Conservation (phyloP, 2,888 invertebrate species). For the Drosophila yooni region DNA sequence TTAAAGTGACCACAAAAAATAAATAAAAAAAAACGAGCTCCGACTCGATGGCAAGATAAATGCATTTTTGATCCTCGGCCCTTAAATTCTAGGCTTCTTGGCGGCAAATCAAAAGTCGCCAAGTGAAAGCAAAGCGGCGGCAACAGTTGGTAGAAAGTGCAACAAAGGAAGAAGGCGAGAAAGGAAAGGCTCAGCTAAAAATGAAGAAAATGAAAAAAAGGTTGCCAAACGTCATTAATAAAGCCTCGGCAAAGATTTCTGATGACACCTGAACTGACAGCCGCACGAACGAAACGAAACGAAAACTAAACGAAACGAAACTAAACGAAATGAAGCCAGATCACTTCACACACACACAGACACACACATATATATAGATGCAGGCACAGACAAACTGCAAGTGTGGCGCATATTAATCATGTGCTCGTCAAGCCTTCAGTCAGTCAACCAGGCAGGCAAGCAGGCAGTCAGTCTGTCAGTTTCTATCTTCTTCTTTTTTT, state of each 20-base stretch:
- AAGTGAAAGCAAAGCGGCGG: conserved; percentile 64
- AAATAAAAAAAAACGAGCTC: background rate
- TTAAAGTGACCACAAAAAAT: conserved; percentile 65
- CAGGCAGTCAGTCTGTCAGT: conserved; percentile 18
- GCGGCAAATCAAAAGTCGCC: conserved; percentile 67
- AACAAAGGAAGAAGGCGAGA: conserved; percentile 31
- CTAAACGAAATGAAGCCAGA: conserved; percentile 45
- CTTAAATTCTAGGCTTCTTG: conserved; percentile 34
- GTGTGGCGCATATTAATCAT: conserved; percentile 80
- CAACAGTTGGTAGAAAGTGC: conserved; percentile 59
- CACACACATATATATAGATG: conserved; percentile 10
- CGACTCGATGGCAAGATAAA: conserved; percentile 73
- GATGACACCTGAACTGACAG: conserved; percentile 79
- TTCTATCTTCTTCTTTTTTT: conserved; percentile 7
- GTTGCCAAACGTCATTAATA: conserved; percentile 79
- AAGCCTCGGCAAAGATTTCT: conserved; percentile 73
- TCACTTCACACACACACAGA: conserved; percentile 57
- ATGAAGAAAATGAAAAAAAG: conserved; percentile 28
- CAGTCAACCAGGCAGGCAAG: conserved; percentile 21
- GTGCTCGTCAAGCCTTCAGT: conserved; percentile 71
- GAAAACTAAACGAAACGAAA: conserved; percentile 26
- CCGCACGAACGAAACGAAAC: conserved; percentile 41
- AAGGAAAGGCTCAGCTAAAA: conserved; percentile 26
- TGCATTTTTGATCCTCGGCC: conserved; percentile 77
- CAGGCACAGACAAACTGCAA: conserved; percentile 22